phyloP scores from a whole-genome alignment of 2,797 vertebrate genomes.

The Aeoliscus strigatus region DNA sequence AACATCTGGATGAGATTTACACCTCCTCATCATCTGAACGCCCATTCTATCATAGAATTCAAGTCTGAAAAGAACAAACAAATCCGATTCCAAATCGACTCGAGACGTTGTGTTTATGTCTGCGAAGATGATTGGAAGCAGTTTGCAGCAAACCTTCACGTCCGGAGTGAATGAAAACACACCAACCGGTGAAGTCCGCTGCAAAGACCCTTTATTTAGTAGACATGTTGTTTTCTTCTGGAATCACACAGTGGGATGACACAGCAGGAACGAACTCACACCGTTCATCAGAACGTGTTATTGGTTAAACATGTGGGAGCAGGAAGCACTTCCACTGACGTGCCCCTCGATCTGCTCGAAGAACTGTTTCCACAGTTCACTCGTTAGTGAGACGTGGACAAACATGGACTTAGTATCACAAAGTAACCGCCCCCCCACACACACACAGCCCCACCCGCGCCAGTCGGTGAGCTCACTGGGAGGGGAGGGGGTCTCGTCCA shows the following conservation, averaged over 20 bases:
- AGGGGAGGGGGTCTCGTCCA: constrained; percentile 15
- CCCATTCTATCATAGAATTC: constrained; percentile 11
- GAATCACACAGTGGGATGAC: constrained; percentile 6
- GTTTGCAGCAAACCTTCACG: too few species aligned
- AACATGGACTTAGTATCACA: constrained; percentile 15
- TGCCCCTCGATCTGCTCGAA: constrained; percentile 13
- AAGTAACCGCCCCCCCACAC: constrained; percentile 11
- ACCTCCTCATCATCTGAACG: constrained; percentile 20
- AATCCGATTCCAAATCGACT: too few species aligned
- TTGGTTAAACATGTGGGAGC: too few species aligned
- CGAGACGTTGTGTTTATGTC: too few species aligned
- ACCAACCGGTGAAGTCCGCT: constrained; percentile 5
- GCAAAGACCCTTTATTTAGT: constrained; percentile 55
- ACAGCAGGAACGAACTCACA: constrained; percentile 9
- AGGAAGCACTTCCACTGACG: constrained; percentile 52
- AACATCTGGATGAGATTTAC: constrained; percentile 13
- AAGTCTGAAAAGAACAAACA: neutral
- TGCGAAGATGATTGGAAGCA: constrained; percentile 5
- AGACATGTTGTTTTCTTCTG: constrained; percentile 45
- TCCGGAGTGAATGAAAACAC: constrained; percentile 1
- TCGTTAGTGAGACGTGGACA: constrained; percentile 25
- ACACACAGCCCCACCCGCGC: too few species aligned
- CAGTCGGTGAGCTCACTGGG: constrained; percentile 13
- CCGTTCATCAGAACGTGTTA: too few species aligned
- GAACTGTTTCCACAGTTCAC: constrained; percentile 8